Conservation (phyloP, 2,888 invertebrate species). For the Patella pellucida region DNA sequence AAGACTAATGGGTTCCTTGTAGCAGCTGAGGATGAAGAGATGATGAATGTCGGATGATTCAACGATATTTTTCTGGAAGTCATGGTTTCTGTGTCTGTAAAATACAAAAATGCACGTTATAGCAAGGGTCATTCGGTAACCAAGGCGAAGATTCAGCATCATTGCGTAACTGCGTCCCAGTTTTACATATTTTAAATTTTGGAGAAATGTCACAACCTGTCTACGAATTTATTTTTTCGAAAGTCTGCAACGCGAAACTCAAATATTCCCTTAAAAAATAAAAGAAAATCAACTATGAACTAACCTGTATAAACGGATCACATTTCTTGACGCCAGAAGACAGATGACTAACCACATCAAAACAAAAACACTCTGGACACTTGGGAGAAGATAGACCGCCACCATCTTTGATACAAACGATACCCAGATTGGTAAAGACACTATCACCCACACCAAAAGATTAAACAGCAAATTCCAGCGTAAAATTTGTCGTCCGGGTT, state of each 20-base stretch:
- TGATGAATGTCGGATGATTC: neutral
- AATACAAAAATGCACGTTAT: too few species aligned
- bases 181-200: too few species aligned
- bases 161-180: too few species aligned
- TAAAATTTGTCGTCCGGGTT: neutral
- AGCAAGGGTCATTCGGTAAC: too few species aligned
- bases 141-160: too few species aligned
- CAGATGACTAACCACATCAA: conserved; percentile 3
- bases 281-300: neutral
- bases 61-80: too few species aligned
- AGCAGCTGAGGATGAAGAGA: neutral
- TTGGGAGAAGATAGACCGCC: neutral
- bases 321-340: neutral
- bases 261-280: too few species aligned
- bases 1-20: neutral
- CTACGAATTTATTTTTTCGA: too few species aligned
- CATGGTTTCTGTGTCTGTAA: too few species aligned
- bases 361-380: neutral
- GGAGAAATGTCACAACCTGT: too few species aligned
- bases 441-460: neutral
- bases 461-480: conserved; percentile 2
- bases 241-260: too few species aligned
- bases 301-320: neutral
- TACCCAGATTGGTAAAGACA: neutral
- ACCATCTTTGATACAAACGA: neutral